Evolutionary conservation across 2,888 invertebrate species (phyloP), one percentile per base, ranked within the genome.

Genomic region (Chaetogeoica ovagalla): DNA sequence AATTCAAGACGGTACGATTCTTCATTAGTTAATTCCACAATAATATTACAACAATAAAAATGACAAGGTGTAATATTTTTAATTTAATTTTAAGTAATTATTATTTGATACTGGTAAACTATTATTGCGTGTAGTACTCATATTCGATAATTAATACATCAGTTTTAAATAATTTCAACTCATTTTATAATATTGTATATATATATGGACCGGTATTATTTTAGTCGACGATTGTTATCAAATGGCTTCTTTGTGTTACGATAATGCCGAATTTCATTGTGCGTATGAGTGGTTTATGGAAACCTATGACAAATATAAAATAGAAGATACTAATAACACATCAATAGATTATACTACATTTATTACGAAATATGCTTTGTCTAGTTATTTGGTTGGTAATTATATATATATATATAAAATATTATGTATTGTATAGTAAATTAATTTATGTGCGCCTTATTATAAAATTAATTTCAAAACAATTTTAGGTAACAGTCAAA

Each of bases 201-300:
- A 15, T 52, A 1, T 5, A 19, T 19, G 30, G 30, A 30, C 17
- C 17, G 15, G 30, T 30, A 9, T 48, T 15, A 21, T 48, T 62
- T 37, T 65, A 74, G 74, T 65, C 11, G 37, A 74, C 11, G 65
- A 74, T 65, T 65, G 65, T 65, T 55, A 57, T 74, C 17, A 21
- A 39, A 65, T 74, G 74, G 74, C 65, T 39, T n/a, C 17, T 6
- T 19, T 65, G 23, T 74, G 74, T 55, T 74, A 65, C 43, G 21
- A 74, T 39, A 65, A 74, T 21, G 37, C 55, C 11, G 74, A 74
- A 23, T 74, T 17, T 39, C 74, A 74, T 19, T 65, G 74, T 37
- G 74, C 74, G 17, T 21, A 65, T 15, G 15, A 37, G 6, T 74
- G 74, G 74, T 74, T 55, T 55, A 15, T 11, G 11, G 39, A 74